Conservation (phyloP, 2,888 invertebrate genomes). For the Panopea generosa region DNA sequence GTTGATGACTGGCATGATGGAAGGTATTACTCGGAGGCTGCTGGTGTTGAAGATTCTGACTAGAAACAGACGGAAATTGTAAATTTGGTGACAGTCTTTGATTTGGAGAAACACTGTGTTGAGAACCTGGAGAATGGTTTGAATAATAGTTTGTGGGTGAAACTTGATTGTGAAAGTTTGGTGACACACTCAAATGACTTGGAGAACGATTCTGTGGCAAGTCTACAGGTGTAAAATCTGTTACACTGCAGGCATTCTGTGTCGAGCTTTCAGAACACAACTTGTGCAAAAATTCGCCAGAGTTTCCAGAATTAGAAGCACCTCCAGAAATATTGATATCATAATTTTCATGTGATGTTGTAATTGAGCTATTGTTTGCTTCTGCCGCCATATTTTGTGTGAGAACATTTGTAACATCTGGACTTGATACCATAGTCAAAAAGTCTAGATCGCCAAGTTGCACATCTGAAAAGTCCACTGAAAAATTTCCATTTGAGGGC, state of each 20-base stretch:
- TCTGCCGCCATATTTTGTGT: no score
- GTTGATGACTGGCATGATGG: neutral
- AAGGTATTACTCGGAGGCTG: neutral
- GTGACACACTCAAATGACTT: slow-evolving; percentile 38
- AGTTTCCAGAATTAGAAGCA: slow-evolving; percentile 5
- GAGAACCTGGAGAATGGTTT: slow-evolving; percentile 43
- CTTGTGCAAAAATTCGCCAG: slow-evolving; percentile 30
- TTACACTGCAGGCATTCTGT: neutral
- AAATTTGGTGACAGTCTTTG: slow-evolving; percentile 7
- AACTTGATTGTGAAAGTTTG: slow-evolving; percentile 36
- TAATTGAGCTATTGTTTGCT: no score
- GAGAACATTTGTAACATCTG: slow-evolving; percentile 23
- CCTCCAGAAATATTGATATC: neutral
- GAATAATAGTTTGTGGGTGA: slow-evolving; percentile 32
- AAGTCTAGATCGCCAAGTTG: slow-evolving; percentile 55
- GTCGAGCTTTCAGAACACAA: slow-evolving; percentile 26
- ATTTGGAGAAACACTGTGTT: slow-evolving; percentile 48
- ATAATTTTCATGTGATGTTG: neutral
- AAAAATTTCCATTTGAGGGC: slow-evolving; percentile 19
- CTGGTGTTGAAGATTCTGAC: slow-evolving; percentile 3
- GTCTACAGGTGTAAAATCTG: slow-evolving; percentile 14
- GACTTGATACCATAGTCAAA: slow-evolving; percentile 48
- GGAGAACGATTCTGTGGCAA: slow-evolving; percentile 29
- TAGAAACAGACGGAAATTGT: neutral
- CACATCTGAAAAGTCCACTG: slow-evolving; percentile 56